Base-by-base conservation (phyloP, 1,140 invertebrate genomes). In the Camponotus vicinus region DNA sequence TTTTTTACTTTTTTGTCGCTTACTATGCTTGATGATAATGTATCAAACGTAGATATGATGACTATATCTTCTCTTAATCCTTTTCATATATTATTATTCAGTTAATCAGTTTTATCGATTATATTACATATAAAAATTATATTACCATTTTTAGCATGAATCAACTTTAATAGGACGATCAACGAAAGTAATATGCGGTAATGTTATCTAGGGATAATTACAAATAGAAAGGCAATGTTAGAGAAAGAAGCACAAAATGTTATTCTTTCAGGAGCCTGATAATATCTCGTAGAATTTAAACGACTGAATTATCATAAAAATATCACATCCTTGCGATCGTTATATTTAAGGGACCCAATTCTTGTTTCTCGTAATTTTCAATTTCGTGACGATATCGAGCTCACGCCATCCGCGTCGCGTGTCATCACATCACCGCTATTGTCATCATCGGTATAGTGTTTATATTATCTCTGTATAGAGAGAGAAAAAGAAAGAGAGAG, bases 381-480 rank as follows among this genome's bases (percentile, higher is more conserved):
- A 34, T 57, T 55, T n/a, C 27, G 64, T 57, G 37, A 86, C 64
- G 57, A 52, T 42, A 37, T 84, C 63, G 86, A 49, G 70, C 34
- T 76, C 57, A 18, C 71, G 42, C 45, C 52, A 73, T 59, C 8
- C 57, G 70, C 49, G 61, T 79, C 64, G 70, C 42, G 78, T 64
- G 55, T 71, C 21, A 37, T 76, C 34, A 63, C 57, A 15, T 83
- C 32, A 83, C 32, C 55, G 69, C 42, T 82, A 40, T 13, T 83
- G 55, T 83, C 55, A 83, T 83, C 73, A 61, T 83, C n/a, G 40
- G 79, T 75, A 63, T 49, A 83, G 27, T 83, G 52, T 80, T 80
- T 63, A 73, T 75, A 83, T 83, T 75, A 61, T 61, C 34, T 55
- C 1, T 86, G 64, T 83, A 87, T 55, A 79, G 84, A 80, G 27